phyloP scores from a whole-genome alignment of 2,888 invertebrate species.

The Callyntrura guangdongensis region DNA sequence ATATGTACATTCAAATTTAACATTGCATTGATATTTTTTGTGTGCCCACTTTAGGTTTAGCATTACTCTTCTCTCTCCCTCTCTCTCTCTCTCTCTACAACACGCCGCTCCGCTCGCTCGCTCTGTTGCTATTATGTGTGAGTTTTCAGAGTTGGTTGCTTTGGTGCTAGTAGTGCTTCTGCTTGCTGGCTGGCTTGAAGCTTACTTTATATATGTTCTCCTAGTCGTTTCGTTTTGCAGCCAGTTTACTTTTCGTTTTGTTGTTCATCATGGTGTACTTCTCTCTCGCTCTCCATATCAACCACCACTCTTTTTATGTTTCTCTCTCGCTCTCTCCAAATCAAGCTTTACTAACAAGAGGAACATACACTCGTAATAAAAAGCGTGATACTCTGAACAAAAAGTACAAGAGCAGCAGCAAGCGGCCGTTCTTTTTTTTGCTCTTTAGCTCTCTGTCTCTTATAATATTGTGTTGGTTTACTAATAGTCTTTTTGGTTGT shows the following conservation, averaged over 20 bases:
- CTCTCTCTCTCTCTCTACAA: background rate
- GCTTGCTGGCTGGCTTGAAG: background rate
- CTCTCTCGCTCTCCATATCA: background rate
- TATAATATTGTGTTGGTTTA: background rate
- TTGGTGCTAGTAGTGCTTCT: background rate
- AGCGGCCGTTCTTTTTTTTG: constrained; percentile 33
- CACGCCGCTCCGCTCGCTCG: background rate
- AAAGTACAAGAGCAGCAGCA: background rate
- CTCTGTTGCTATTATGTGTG: constrained; percentile 1
- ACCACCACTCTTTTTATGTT: background rate
- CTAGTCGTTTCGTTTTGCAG: background rate
- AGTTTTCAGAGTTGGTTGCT: background rate
- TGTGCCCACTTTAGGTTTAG: constrained; percentile 14
- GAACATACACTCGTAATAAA: background rate
- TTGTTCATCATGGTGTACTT: constrained; percentile 1
- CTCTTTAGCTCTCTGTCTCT: background rate
- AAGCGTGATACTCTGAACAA: constrained; percentile 6
- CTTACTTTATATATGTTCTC: background rate
- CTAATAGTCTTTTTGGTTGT: constrained; percentile 44
- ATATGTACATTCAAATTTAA: constrained; percentile 17
- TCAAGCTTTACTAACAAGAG: constrained; percentile 43
- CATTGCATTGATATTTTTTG: constrained; percentile 31
- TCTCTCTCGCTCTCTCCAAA: constrained; percentile 26
- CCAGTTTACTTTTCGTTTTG: constrained; percentile 53
- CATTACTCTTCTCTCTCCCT: background rate